Conservation (phyloP, 1,140 invertebrate genomes). For the Megalonaias nervosa region DNA sequence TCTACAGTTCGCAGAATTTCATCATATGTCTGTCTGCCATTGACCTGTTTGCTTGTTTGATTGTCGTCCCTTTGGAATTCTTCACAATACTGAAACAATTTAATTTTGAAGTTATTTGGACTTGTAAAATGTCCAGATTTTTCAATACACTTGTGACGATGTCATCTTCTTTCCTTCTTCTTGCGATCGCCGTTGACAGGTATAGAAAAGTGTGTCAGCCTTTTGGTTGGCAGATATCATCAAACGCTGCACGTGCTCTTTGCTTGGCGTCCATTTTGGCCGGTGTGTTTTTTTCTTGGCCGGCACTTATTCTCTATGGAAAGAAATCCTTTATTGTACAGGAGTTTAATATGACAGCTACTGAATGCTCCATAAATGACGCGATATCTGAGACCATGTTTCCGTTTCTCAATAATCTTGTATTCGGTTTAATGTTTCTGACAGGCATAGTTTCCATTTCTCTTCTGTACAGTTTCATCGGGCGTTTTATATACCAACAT, state of each 20-base stretch:
- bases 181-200: constrained; percentile 22
- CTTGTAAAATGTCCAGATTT: constrained; percentile 21
- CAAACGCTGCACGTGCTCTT: neutral
- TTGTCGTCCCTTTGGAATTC: constrained; percentile 24
- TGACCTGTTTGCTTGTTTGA: constrained; percentile 25
- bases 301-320: constrained; percentile 14
- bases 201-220: constrained; percentile 30
- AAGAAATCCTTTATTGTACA: constrained; percentile 15
- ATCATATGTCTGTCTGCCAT: constrained; percentile 22
- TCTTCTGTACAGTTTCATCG: constrained; percentile 24
- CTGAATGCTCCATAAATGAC: constrained; percentile 25
- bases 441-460: constrained; percentile 8
- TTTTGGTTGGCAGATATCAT: constrained; percentile 23
- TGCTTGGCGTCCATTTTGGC: constrained; percentile 2
- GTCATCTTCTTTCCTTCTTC: constrained; percentile 17
- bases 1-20: constrained; percentile 21
- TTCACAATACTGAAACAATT: constrained; percentile 18
- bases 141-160: constrained; percentile 22
- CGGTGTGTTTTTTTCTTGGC: neutral
- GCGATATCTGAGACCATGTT: constrained; percentile 3
- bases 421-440: constrained; percentile 16
- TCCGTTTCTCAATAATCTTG: constrained; percentile 10
- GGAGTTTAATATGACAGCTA: constrained; percentile 22
- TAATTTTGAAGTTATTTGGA: constrained; percentile 15
- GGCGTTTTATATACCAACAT: constrained; percentile 12